Evolutionary conservation across 2,888 invertebrate species (phyloP).

Genomic region (Lamellibrachia columna): DNA sequence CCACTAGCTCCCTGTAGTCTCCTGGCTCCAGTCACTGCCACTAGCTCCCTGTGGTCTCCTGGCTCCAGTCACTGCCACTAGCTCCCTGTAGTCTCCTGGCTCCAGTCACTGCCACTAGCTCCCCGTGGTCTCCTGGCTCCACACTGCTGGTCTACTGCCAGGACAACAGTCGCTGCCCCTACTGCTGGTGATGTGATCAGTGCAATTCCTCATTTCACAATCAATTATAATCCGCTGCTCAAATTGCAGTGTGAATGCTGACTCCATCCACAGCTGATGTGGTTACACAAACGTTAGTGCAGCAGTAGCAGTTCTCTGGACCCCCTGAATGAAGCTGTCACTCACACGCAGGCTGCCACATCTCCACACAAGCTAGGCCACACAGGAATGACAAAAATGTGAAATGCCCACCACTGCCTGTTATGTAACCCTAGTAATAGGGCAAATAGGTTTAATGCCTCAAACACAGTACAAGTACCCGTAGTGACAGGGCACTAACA

Average conservation of each 20-base stretch:
- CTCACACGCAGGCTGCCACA: background rate
- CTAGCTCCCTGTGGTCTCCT: no score
- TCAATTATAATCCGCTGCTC: background rate
- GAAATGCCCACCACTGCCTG: background rate
- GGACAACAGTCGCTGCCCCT: background rate
- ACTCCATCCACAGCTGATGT: background rate
- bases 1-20: no score
- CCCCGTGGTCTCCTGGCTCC: background rate
- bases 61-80: no score
- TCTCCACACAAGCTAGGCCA: background rate
- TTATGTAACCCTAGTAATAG: background rate
- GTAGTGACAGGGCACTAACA: background rate
- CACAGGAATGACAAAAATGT: background rate
- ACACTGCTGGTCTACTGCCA: background rate
- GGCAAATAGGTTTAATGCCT: background rate
- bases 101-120: no score
- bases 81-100: no score
- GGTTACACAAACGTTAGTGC: background rate
- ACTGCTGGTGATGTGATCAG: background rate
- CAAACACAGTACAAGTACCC: background rate
- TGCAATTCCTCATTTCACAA: constrained; percentile 10
- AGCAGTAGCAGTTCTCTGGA: background rate
- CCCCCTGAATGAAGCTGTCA: background rate
- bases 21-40: no score
- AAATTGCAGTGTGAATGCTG: background rate